These are phyloP conservation scores for Bubo blakistoni DNA, from an alignment of 2,113 vertebrate genomes.

Conservation along the genomic window DNA sequence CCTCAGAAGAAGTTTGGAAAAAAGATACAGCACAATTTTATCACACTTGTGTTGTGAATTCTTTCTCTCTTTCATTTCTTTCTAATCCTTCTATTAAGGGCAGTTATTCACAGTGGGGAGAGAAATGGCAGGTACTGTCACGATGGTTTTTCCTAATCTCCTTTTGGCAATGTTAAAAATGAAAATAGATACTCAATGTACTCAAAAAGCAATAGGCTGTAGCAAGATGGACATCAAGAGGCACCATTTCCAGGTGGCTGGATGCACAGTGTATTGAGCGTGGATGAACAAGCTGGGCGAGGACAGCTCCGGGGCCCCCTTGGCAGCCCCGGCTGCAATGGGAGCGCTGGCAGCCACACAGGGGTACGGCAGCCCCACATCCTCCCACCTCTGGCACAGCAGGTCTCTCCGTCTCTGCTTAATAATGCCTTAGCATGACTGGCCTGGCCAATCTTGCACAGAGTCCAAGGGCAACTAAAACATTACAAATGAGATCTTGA, in stretches of 20 bases:
- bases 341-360: background rate
- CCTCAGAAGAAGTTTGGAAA: background rate
- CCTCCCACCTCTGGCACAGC: background rate
- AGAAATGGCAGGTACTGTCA: background rate
- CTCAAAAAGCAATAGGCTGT: background rate
- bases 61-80: background rate
- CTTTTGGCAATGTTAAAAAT: background rate
- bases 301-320: background rate
- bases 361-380: background rate
- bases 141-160: rapidly evolving
- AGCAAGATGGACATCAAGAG: background rate
- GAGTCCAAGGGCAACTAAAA: background rate
- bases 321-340: background rate
- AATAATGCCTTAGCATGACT: background rate
- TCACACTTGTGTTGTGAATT: background rate
- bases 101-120: background rate
- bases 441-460: background rate
- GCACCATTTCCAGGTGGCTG: background rate
- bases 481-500: background rate
- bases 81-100: background rate
- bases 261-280: rapidly evolving
- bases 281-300: background rate
- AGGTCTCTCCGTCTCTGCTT: background rate
- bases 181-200: background rate
- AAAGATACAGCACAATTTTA: background rate